Evolutionary conservation across 1,140 invertebrate genomes (phyloP).

Genomic region (Holcopasites calliopsidis): DNA sequence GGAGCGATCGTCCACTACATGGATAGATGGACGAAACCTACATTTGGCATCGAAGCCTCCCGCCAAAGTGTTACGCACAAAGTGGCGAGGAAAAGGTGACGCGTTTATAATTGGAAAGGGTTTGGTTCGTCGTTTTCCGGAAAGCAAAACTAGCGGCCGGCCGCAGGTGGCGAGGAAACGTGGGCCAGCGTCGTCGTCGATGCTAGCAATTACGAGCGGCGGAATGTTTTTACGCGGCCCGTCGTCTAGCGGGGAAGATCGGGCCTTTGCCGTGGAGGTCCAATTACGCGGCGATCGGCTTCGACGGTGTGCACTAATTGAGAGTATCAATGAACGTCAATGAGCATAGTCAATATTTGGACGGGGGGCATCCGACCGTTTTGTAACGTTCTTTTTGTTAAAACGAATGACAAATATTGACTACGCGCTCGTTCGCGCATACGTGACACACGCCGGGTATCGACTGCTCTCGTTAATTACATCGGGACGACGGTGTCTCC

Average conservation of each 20-base stretch:
- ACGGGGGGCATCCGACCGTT: conserved; percentile 64
- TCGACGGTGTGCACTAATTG: conserved; percentile 64
- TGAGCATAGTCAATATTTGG: conserved; percentile 67
- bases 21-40: too few relatives aligned
- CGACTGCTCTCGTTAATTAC: conserved; percentile 66
- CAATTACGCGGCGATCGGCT: conserved; percentile 65
- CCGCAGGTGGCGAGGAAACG: background rate
- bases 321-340: conserved; percentile 68
- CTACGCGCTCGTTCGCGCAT: conserved; percentile 61
- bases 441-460: conserved; percentile 61
- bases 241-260: conserved; percentile 4
- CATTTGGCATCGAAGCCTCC: too few relatives aligned
- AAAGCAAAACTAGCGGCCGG: background rate
- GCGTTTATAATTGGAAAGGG: conserved; percentile 26
- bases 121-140: background rate
- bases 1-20: too few relatives aligned
- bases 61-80: background rate
- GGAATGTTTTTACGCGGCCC: conserved; percentile 46
- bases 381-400: conserved; percentile 68
- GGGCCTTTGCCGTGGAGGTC: conserved; percentile 44
- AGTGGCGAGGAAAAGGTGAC: conserved; percentile 1
- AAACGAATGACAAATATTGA: conserved; percentile 67
- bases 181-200: background rate
- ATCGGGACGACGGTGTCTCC: conserved; percentile 64
- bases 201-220: conserved; percentile 25